A percentile compares a stretch with the other conserved stretches of the same genome.
Conservation (phyloP, 2,888 invertebrate genomes). For the Synergus umbraculus region DNA sequence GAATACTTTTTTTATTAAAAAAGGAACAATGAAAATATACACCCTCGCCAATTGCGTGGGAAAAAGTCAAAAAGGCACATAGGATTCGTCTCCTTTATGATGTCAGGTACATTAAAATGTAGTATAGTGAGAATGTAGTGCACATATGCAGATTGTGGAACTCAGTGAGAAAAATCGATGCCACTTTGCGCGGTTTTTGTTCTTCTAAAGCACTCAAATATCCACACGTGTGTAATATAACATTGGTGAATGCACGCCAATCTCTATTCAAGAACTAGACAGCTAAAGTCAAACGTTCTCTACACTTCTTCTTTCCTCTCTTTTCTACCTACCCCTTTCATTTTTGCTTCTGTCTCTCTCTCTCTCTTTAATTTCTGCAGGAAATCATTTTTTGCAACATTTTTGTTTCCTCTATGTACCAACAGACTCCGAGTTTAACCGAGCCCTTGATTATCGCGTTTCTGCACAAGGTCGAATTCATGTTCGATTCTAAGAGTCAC, state of each 20-base stretch:
- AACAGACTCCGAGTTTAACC: conserved; percentile 42
- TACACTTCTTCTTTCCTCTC: conserved; percentile 41
- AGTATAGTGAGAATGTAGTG: not conserved
- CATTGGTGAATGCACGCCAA: conserved; percentile 22
- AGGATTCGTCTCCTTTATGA: conserved; percentile 27
- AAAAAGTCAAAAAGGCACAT: conserved; percentile 47
- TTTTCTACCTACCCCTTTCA: conserved; percentile 44
- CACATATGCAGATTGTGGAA: conserved; percentile 43
- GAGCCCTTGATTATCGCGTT: conserved; percentile 15
- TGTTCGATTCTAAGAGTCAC: not conserved
- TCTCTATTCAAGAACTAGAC: conserved; percentile 30
- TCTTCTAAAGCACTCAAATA: conserved; percentile 45
- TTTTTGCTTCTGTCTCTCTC: conserved; percentile 42
- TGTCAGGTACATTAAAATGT: conserved; percentile 37
- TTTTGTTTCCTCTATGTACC: conserved; percentile 53
- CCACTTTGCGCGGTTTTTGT: conserved; percentile 57
- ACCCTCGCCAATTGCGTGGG: conserved; percentile 59
- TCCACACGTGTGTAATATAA: conserved; percentile 35
- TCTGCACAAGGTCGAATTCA: conserved; percentile 7
- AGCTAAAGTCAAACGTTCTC: conserved; percentile 53
- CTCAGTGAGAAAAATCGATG: conserved; percentile 54
- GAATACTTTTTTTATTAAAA: not conserved
- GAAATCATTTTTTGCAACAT: conserved; percentile 45
- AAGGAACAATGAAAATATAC: not conserved
- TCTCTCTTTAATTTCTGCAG: not conserved